These are phyloP conservation scores for Acipenser transmontanus DNA, from an alignment of 2,797 vertebrate genomes.

Conservation along the genomic window DNA sequence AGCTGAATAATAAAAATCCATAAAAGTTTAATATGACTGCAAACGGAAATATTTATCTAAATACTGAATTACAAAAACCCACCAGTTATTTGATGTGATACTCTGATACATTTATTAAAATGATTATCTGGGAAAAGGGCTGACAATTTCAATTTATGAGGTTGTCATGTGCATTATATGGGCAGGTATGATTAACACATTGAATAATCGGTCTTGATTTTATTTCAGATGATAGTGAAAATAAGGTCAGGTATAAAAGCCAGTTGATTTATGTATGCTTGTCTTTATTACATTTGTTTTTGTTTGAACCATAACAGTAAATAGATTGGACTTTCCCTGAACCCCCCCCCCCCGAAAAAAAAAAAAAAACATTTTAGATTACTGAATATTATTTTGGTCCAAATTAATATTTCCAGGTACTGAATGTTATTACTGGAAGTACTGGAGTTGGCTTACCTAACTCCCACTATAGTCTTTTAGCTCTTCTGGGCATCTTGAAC, in stretches of 20 bases:
- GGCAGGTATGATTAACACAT: conserved; percentile 50
- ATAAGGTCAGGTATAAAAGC: neutral
- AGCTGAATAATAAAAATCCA: no score
- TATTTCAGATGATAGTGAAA: neutral
- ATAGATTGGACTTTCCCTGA: no score
- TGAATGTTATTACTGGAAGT: no score
- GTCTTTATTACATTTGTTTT: neutral
- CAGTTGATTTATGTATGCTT: neutral
- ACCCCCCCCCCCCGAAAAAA: no score
- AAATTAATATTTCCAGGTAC: no score
- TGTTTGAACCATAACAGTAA: no score
- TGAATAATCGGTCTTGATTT: neutral
- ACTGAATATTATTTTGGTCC: no score
- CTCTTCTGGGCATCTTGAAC: no score
- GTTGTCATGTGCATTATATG: conserved; percentile 60
- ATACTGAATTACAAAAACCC: neutral
- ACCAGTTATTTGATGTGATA: conserved; percentile 51
- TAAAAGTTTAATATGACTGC: neutral
- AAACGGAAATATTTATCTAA: neutral
- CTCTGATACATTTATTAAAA: conserved; percentile 70
- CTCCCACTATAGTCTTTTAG: no score
- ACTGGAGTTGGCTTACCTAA: no score
- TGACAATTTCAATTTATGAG: conserved; percentile 64
- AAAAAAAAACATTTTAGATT: no score
- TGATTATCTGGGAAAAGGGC: conserved; percentile 21